These are phyloP conservation scores for Cyprichromis sp. DNA, from an alignment of 2,113 vertebrate species.

Conservation along the genomic window DNA sequence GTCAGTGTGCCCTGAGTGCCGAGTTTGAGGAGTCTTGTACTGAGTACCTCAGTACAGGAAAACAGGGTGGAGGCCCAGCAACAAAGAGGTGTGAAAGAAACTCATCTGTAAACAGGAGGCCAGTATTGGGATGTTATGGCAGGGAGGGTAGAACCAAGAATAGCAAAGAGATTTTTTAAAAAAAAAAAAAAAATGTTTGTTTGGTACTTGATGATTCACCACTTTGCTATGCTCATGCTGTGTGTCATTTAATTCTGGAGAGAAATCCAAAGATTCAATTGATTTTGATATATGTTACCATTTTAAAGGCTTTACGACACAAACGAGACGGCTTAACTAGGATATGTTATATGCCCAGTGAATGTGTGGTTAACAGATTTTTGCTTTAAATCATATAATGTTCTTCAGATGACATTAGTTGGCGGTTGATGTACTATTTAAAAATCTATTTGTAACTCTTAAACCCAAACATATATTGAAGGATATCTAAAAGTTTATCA, in stretches of 20 bases:
- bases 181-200: neutral
- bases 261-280: neutral
- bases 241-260: neutral
- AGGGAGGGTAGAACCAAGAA: neutral
- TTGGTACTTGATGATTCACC: neutral
- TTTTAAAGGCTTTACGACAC: neutral
- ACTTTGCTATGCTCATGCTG: neutral
- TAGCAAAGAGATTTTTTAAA: neutral
- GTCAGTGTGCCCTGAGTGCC: neutral
- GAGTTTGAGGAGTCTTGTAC: neutral
- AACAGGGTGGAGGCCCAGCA: slow-evolving; percentile 19
- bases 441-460: neutral
- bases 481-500: neutral
- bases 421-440: neutral
- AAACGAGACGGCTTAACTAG: neutral
- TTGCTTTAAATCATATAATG: neutral
- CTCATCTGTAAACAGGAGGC: slow-evolving; percentile 37
- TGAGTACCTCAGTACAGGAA: neutral
- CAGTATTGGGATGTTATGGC: slow-evolving; percentile 22
- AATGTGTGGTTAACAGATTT: neutral
- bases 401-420: neutral
- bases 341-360: neutral
- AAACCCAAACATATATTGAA: neutral
- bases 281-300: neutral
- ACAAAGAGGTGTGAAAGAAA: slow-evolving; percentile 11